phyloP scores from a whole-genome alignment of 2,888 invertebrate genomes.

The Lepidochrysops patricia region DNA sequence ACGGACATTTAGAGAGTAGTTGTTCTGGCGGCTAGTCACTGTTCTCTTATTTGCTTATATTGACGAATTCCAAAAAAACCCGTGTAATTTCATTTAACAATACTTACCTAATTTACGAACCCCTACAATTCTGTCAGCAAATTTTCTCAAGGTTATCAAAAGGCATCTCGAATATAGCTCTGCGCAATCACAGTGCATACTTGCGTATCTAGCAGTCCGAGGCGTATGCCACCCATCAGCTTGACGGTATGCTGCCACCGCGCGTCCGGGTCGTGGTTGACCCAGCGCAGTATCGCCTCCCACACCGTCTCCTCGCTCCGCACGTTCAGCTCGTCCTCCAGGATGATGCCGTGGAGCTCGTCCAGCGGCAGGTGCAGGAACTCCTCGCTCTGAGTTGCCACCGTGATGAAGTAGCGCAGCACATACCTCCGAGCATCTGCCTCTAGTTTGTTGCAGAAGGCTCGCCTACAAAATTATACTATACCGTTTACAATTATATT shows the following conservation, averaged over 20 bases:
- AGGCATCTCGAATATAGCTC: too few species aligned
- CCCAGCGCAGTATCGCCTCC: conserved; percentile 91
- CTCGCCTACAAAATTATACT: conserved; percentile 59
- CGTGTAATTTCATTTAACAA: too few species aligned
- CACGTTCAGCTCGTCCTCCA: conserved; percentile 89
- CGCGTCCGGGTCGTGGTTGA: conserved; percentile 82
- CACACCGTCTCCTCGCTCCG: conserved; percentile 91
- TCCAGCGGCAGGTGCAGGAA: conserved; percentile 81
- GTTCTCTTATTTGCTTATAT: too few species aligned
- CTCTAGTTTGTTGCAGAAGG: conserved; percentile 83
- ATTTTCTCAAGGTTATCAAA: too few species aligned
- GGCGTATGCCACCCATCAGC: conserved; percentile 85
- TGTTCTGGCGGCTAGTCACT: too few species aligned
- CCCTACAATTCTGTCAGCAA: too few species aligned
- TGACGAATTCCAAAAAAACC: too few species aligned
- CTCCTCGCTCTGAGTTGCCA: conserved; percentile 83
- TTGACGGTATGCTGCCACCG: conserved; percentile 84
- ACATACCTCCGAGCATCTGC: conserved; percentile 80
- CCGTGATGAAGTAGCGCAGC: conserved; percentile 84
- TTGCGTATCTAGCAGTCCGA: conserved; percentile 87
- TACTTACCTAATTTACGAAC: too few species aligned
- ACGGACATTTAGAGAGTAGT: too few species aligned
- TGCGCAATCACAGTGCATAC: conserved; percentile 42
- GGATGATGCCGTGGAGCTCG: conserved; percentile 84
- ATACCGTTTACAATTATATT: neutral